These are phyloP conservation scores for Pogonomyrmex californicus DNA, from an alignment of 1,140 invertebrate species.

Conservation along the genomic window DNA sequence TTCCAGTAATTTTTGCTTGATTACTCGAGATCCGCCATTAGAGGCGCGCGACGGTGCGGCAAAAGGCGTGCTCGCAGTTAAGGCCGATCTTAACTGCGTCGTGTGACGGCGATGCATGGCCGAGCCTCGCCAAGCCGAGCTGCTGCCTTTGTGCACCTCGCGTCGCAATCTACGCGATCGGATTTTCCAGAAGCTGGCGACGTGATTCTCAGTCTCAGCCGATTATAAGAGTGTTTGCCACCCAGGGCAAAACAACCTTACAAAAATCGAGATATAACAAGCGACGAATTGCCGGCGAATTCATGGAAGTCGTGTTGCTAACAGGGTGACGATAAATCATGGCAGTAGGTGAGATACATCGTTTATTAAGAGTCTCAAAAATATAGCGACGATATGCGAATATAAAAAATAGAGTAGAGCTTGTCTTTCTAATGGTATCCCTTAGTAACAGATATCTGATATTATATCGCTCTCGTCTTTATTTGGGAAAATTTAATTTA, in stretches of 20 bases:
- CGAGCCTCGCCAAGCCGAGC: conserved; percentile 57
- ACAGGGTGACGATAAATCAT: neutral
- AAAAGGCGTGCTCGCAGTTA: conserved; percentile 37
- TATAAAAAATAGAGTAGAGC: neutral
- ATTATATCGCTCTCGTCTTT: neutral
- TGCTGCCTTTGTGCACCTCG: conserved; percentile 41
- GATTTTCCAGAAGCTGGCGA: conserved; percentile 37
- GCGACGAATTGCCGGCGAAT: neutral
- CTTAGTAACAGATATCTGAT: neutral
- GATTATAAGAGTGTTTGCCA: neutral
- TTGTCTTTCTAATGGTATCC: neutral
- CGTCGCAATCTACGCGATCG: conserved; percentile 48
- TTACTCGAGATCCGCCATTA: conserved; percentile 62
- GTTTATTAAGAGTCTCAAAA: neutral
- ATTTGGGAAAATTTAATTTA: neutral
- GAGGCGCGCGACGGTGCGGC: conserved; percentile 57
- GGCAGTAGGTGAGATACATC: neutral
- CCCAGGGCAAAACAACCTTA: conserved; percentile 29
- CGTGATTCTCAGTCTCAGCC: neutral
- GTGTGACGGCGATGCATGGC: conserved; percentile 47
- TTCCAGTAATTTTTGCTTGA: conserved; percentile 69
- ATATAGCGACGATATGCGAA: neutral
- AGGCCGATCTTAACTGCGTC: conserved; percentile 56
- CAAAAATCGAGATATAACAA: conserved; percentile 36
- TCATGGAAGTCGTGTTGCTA: neutral